Base-by-base conservation (phyloP, 2,113 vertebrate genomes). In the Hypocryptadius cinnamomeus region DNA sequence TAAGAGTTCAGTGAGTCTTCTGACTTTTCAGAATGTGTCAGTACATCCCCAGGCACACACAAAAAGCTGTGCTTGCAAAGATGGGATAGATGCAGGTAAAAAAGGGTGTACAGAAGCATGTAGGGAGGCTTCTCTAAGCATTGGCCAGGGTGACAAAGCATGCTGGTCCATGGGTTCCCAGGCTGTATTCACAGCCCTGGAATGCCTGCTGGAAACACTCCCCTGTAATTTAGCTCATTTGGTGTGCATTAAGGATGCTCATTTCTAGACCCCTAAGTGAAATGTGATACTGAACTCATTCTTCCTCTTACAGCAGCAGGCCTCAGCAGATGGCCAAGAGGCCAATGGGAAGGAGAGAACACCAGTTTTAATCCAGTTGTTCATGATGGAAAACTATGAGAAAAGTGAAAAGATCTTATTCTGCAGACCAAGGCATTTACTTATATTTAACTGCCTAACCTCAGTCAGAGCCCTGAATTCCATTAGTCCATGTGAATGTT, bases 201-300 rank as follows among this genome's bases (percentile, higher is more conserved):
- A 87, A 79, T 86, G 82, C 72, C 3, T 40, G 48, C 92, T 81
- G 73, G 76, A 83, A 92, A 80, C 37, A 9, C 66, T 89, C 39
- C 95, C 71, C 57, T 86, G 28, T 93, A 77, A 94, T 92, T 94
- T 77, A 79, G 59, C 19, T 89, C 35, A 50, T 94, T 80, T 88
- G 68, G 15, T 78, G 44, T 42, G 9, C 39, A 9, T 80, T 89
- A 42, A 85, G 87, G 77, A 84, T 74, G 44, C 44, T 94, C 1
- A 3, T 71, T 96, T 90, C 82, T 83, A 57, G 56, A 79, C 31
- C 33, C 40, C 17, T 78, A 4, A 17, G 33, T 87, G 63, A 94
- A 94, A 85, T 63, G 40, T 60, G 61, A 81, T 92, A 72, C 57
- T 21, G 23, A 90, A 45, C 28, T 53, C 31, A 50, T 79, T 53